These are phyloP conservation scores for Lateolabrax maculatus DNA, from an alignment of 2,797 vertebrate genomes.

Conservation along the genomic window DNA sequence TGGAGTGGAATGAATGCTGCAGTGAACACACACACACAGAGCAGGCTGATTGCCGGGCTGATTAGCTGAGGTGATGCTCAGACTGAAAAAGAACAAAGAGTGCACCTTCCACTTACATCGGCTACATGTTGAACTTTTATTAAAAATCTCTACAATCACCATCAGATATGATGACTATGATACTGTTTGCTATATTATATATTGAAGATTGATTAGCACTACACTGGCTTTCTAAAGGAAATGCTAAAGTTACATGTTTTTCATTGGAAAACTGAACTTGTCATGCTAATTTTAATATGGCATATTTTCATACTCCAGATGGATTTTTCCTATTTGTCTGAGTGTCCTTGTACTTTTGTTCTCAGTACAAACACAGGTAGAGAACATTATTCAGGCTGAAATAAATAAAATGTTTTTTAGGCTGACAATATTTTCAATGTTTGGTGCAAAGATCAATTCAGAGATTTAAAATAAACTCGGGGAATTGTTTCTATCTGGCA, in stretches of 20 bases:
- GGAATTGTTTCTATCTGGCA: too few relatives aligned
- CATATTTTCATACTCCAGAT: background rate
- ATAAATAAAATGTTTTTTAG: too few relatives aligned
- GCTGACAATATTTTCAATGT: too few relatives aligned
- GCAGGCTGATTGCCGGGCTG: slow-evolving; percentile 46
- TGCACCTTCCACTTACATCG: slow-evolving; percentile 6
- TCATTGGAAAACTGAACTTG: background rate
- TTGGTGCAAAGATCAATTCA: too few relatives aligned
- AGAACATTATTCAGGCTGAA: too few relatives aligned
- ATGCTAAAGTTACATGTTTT: too few relatives aligned
- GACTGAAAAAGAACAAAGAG: slow-evolving; percentile 50
- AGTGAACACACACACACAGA: background rate
- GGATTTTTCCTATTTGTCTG: too few relatives aligned
- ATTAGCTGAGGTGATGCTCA: slow-evolving; percentile 57
- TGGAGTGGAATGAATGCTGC: slow-evolving; percentile 56
- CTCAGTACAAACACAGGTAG: background rate
- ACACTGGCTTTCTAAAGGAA: background rate
- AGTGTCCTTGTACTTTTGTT: too few relatives aligned
- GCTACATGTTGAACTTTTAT: background rate
- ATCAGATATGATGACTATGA: background rate
- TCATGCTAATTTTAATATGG: background rate
- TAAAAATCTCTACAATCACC: background rate
- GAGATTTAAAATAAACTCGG: too few relatives aligned
- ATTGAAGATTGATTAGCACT: background rate
- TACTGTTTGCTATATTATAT: background rate